A percentile compares a stretch with the other conserved stretches of the same genome.
These are phyloP conservation scores for Mercenaria mercenaria DNA, from an alignment of 1,140 invertebrate genomes.

Conservation along the genomic window DNA sequence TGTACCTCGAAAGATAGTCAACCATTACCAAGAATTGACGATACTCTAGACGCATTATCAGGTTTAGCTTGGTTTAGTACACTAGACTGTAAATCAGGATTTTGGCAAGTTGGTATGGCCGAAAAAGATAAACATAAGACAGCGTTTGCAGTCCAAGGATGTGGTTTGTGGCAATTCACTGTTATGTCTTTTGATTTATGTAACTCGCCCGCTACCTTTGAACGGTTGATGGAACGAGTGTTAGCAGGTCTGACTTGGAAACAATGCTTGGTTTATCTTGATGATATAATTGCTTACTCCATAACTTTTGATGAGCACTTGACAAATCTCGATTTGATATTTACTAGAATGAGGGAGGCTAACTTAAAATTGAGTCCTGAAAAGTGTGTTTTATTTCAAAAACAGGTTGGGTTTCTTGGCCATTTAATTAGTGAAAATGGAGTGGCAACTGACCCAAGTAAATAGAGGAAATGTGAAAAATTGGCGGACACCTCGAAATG, in stretches of 20 bases:
- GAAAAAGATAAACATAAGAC: conserved; percentile 11
- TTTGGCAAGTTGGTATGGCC: background rate
- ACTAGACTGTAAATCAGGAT: background rate
- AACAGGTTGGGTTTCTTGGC: conserved; percentile 14
- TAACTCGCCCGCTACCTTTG: conserved; percentile 19
- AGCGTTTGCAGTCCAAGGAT: background rate
- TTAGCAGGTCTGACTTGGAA: background rate
- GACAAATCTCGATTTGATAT: background rate
- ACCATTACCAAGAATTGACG: too few species aligned
- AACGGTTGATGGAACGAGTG: background rate
- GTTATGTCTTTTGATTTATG: conserved; percentile 49
- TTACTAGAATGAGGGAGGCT: background rate
- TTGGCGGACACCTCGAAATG: background rate
- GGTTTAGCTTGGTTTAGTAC: too few species aligned
- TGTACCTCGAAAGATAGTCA: too few species aligned
- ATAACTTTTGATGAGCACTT: background rate
- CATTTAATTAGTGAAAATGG: background rate
- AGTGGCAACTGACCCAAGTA: conserved; percentile 1
- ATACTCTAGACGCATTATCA: too few species aligned
- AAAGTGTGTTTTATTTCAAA: conserved; percentile 31
- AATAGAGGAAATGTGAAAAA: background rate
- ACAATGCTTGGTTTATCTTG: background rate
- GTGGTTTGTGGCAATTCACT: conserved; percentile 14
- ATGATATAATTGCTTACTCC: background rate
- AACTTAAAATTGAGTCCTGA: background rate